These are phyloP conservation scores for Drosophila rellima DNA, from an alignment of 2,888 invertebrate species.

Conservation along the genomic window DNA sequence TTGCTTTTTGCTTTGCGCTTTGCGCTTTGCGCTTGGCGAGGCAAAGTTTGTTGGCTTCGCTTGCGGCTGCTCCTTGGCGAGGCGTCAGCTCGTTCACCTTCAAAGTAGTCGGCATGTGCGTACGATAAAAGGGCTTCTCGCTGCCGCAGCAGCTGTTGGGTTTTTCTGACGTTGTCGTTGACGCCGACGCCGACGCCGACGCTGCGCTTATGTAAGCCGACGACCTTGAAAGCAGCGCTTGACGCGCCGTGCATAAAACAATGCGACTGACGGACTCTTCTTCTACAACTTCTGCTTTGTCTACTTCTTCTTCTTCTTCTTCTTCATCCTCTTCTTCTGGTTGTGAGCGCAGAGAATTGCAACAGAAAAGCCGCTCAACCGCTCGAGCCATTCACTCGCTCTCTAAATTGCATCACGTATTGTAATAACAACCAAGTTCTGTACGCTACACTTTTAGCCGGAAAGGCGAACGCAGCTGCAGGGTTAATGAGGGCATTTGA, in stretches of 20 bases:
- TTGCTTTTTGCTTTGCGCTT: conserved; percentile 8
- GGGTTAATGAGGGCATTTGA: conserved; percentile 36
- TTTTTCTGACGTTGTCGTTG: conserved; percentile 59
- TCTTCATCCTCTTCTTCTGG: conserved; percentile 3
- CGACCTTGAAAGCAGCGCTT: conserved; percentile 64
- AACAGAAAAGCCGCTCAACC: conserved; percentile 48
- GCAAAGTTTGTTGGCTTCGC: conserved; percentile 75
- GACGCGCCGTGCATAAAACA: conserved; percentile 50
- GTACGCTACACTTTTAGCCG: conserved; percentile 2
- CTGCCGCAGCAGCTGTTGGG: conserved; percentile 48
- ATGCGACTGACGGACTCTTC: conserved; percentile 15
- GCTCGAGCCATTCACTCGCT: conserved; percentile 44
- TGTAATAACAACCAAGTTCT: conserved; percentile 39
- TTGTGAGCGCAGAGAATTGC: conserved; percentile 59
- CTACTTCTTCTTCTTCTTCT: conserved; percentile 1
- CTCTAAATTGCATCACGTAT: conserved; percentile 44
- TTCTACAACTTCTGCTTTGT: conserved; percentile 34
- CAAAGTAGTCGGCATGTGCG: conserved; percentile 50
- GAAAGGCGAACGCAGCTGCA: conserved; percentile 20
- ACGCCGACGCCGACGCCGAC: conserved; percentile 15
- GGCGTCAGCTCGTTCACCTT: conserved; percentile 67
- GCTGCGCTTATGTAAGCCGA: conserved; percentile 61
- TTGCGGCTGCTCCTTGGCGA: conserved; percentile 44
- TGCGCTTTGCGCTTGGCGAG: conserved; percentile 10
- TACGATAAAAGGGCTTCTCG: conserved; percentile 58